Evolutionary conservation across 2,113 vertebrate species (phyloP).

Genomic region (Zapornia atra): DNA sequence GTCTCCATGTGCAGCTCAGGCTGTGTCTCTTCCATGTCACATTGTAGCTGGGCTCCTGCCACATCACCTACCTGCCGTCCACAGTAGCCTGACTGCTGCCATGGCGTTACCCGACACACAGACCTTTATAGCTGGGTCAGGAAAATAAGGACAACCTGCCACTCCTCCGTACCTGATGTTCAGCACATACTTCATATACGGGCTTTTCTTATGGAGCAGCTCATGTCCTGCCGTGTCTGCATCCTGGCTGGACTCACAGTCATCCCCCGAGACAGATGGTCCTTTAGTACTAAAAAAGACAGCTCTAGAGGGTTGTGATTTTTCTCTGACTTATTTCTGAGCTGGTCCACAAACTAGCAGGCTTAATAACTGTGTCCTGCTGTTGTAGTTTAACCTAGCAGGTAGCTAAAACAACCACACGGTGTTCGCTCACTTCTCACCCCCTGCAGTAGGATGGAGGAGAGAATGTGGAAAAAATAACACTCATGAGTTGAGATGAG

Average conservation of each 20-base stretch:
- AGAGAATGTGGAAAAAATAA: too few relatives aligned
- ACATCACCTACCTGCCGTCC: not conserved
- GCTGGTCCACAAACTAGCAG: not conserved
- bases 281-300: not conserved
- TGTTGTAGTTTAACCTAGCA: not conserved
- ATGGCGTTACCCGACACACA: accelerated
- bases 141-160: not conserved
- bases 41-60: not conserved
- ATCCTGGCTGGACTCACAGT: not conserved
- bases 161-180: not conserved
- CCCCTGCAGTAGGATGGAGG: too few relatives aligned
- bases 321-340: not conserved
- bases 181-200: not conserved
- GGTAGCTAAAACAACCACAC: too few relatives aligned
- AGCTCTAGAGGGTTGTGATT: not conserved
- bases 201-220: not conserved
- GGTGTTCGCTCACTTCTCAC: too few relatives aligned
- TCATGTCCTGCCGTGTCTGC: accelerated
- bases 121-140: not conserved
- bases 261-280: not conserved
- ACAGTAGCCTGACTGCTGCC: not conserved
- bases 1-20: not conserved
- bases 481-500: too few relatives aligned
- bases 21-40: not conserved
- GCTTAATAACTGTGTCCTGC: not conserved